These are phyloP conservation scores for Pyrrhia umbra DNA, from an alignment of 2,888 invertebrate species.

Conservation along the genomic window DNA sequence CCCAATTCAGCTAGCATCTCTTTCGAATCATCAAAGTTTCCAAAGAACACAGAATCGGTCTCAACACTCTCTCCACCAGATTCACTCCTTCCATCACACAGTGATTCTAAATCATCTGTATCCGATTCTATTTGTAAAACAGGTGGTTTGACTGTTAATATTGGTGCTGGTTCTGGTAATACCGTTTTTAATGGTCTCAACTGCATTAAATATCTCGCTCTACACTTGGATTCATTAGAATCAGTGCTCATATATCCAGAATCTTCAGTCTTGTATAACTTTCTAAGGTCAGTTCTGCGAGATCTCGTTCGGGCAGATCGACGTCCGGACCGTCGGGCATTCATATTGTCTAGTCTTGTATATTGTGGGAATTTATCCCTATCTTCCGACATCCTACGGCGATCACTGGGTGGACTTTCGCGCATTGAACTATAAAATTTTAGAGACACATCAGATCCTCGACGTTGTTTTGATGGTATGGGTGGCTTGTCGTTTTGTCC, in stretches of 20 bases:
- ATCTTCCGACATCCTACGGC: constrained; percentile 79
- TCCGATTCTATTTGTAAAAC: constrained; percentile 87
- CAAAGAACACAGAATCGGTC: constrained; percentile 96
- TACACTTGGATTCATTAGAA: constrained; percentile 91
- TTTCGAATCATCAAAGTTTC: constrained; percentile 91
- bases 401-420: constrained; percentile 79
- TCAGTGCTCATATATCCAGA: constrained; percentile 97
- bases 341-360: constrained; percentile 77
- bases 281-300: constrained; percentile 82
- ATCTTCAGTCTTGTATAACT: constrained; percentile 91
- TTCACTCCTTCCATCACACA: constrained; percentile 95
- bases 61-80: constrained; percentile 96
- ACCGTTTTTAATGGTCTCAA: constrained; percentile 76
- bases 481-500: constrained; percentile 82
- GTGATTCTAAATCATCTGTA: constrained; percentile 94
- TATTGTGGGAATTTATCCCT: constrained; percentile 80
- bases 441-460: constrained; percentile 72
- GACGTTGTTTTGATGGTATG: constrained; percentile 81
- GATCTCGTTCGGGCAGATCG: constrained; percentile 83
- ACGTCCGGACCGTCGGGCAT: constrained; percentile 81
- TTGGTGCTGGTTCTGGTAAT: constrained; percentile 69
- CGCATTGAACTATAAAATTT: constrained; percentile 73
- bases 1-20: constrained; percentile 83
- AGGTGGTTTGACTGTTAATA: constrained; percentile 70
- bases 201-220: constrained; percentile 86